A percentile compares a stretch with the other conserved stretches of the same genome.
Evolutionary conservation across 2,797 vertebrate species (phyloP).

Genomic region (Otolemur crassicaudatus): DNA sequence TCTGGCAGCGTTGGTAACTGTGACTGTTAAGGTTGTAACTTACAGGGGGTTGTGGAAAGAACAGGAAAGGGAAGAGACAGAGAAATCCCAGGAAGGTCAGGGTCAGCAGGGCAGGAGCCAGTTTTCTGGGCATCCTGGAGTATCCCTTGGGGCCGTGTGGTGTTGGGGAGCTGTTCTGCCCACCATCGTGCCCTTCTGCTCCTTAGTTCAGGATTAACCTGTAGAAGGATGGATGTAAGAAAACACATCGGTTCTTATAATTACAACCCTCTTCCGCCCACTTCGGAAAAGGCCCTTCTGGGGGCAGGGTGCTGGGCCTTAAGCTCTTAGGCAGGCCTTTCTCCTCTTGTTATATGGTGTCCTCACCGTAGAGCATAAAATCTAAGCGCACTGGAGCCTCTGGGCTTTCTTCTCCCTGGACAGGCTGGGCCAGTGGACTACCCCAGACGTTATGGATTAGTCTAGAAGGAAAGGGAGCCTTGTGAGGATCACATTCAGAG

Average conservation of each 20-base stretch:
- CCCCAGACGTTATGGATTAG: not conserved
- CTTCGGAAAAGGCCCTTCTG: not conserved
- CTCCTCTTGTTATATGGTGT: not conserved
- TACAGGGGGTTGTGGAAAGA: not conserved
- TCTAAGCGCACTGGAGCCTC: not conserved
- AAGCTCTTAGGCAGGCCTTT: not conserved
- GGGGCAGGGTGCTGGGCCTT: accelerated
- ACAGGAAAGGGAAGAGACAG: not conserved
- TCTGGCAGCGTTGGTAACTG: too few species aligned
- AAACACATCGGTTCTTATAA: not conserved
- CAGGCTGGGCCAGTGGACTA: not conserved
- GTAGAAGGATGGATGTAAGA: not conserved
- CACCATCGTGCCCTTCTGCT: not conserved
- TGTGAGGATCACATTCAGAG: not conserved
- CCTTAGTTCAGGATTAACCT: not conserved
- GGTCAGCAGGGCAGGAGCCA: too few species aligned
- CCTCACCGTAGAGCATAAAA: not conserved
- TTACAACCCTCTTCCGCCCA: accelerated
- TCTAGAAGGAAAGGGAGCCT: not conserved
- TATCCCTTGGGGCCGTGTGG: not conserved
- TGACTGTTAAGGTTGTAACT: not conserved
- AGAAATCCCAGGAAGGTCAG: not conserved
- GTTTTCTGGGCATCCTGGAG: not conserved
- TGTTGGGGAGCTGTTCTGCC: not conserved
- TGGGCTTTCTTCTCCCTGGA: not conserved